Percentiles rank a stretch among this genome's conserved stretches.
These are phyloP conservation scores for Trypoxylon attenuatum DNA, from an alignment of 2,888 invertebrate species.

Conservation along the genomic window DNA sequence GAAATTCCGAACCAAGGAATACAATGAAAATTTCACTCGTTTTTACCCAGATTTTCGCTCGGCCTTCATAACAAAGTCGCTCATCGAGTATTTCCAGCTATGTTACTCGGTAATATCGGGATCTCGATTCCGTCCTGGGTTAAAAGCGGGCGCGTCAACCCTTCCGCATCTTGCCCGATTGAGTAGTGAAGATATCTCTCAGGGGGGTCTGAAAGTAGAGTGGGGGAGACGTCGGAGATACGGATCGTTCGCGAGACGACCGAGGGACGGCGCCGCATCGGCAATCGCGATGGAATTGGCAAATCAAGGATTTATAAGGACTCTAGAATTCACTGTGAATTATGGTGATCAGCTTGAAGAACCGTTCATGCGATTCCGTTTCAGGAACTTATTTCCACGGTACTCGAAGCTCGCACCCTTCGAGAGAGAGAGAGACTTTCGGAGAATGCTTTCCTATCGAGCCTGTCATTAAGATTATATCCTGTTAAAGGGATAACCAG, in stretches of 20 bases:
- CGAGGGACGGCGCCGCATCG: not conserved
- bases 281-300: not conserved
- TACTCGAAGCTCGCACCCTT: too few species aligned
- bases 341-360: not conserved
- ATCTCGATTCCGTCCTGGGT: not conserved
- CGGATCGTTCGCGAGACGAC: not conserved
- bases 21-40: slow-evolving; percentile 47
- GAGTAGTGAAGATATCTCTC: too few species aligned
- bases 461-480: too few species aligned
- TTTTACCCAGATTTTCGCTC: slow-evolving; percentile 19
- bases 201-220: too few species aligned
- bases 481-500: too few species aligned
- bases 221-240: not conserved
- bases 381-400: not conserved
- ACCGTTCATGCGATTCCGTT: not conserved
- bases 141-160: not conserved
- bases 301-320: slow-evolving; percentile 1
- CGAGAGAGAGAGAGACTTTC: too few species aligned
- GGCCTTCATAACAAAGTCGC: slow-evolving; percentile 19
- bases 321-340: not conserved
- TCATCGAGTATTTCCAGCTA: slow-evolving; percentile 13
- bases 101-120: not conserved
- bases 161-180: too few species aligned
- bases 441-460: too few species aligned
- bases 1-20: slow-evolving; percentile 18